Percentiles rank a stretch among this genome's conserved stretches.
These are phyloP conservation scores for Poecile montanus DNA, from an alignment of 2,797 vertebrate genomes.

Conservation along the genomic window DNA sequence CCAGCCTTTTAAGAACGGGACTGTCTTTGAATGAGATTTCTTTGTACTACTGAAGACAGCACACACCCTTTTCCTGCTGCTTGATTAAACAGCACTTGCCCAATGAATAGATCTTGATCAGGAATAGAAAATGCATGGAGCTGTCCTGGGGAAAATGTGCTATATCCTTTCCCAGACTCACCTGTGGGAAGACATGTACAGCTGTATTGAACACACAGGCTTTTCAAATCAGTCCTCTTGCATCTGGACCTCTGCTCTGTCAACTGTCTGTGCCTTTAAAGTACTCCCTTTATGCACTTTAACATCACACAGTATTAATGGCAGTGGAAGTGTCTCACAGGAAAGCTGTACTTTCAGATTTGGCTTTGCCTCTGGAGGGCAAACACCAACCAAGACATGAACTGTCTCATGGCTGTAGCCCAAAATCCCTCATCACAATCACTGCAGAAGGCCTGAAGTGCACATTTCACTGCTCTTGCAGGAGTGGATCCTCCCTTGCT, in stretches of 20 bases:
- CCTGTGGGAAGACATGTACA: constrained; percentile 35
- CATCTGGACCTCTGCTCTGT: background rate
- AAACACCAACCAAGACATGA: background rate
- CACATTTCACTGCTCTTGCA: background rate
- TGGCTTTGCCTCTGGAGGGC: background rate
- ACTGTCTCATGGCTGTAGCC: background rate
- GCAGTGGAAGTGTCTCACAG: background rate
- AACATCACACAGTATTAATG: background rate
- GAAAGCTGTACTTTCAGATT: background rate
- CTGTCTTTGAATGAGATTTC: constrained; percentile 65
- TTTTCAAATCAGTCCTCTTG: background rate
- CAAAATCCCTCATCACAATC: background rate
- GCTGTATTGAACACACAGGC: background rate
- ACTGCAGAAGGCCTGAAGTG: background rate
- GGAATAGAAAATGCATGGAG: constrained; percentile 37
- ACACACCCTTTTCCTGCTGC: constrained; percentile 72
- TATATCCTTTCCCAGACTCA: constrained; percentile 62
- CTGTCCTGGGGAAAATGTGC: constrained; percentile 58
- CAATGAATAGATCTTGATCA: constrained; percentile 70
- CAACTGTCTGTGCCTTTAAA: background rate
- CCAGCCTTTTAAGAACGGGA: constrained; percentile 66
- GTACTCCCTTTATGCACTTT: background rate
- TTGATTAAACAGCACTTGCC: constrained; percentile 65
- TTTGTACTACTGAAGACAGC: constrained; percentile 68
- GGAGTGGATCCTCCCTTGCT: background rate